phyloP scores from a whole-genome alignment of 2,888 invertebrate genomes.

The Leucania comma region DNA sequence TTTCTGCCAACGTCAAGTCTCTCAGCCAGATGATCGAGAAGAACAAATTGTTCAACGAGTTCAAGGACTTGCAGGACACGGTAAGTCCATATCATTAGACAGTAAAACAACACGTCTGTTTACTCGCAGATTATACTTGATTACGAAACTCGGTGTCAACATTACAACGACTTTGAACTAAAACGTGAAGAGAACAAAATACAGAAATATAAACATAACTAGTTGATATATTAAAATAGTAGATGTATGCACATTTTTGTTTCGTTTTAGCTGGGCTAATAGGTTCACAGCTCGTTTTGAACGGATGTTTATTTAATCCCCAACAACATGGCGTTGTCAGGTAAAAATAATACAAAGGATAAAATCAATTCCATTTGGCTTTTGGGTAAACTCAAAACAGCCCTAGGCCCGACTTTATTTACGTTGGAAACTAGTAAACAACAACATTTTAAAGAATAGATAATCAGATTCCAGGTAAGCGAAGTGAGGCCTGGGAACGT shows the following conservation, averaged over 20 bases:
- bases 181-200: constrained; percentile 18
- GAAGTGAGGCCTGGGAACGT: constrained; percentile 63
- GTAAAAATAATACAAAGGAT: constrained; percentile 60
- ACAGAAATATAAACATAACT: constrained; percentile 16
- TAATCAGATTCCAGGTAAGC: constrained; percentile 59
- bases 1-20: constrained; percentile 81
- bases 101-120: constrained; percentile 37
- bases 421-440: constrained; percentile 55
- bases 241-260: constrained; percentile 37
- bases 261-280: constrained; percentile 29
- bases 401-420: constrained; percentile 33
- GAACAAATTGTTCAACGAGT: constrained; percentile 82
- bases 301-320: constrained; percentile 59
- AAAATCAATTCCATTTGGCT: constrained; percentile 43
- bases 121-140: constrained; percentile 40
- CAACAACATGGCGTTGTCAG: constrained; percentile 49
- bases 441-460: constrained; percentile 47
- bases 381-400: constrained; percentile 41
- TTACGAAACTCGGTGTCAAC: constrained; percentile 53
- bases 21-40: constrained; percentile 81
- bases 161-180: constrained; percentile 42
- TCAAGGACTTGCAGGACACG: constrained; percentile 84
- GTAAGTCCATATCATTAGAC: constrained; percentile 73
- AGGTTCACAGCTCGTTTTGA: constrained; percentile 34
- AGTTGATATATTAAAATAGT: constrained; percentile 24